Conservation (phyloP, 2,113 vertebrate species). For the Centropus bengalensis region DNA sequence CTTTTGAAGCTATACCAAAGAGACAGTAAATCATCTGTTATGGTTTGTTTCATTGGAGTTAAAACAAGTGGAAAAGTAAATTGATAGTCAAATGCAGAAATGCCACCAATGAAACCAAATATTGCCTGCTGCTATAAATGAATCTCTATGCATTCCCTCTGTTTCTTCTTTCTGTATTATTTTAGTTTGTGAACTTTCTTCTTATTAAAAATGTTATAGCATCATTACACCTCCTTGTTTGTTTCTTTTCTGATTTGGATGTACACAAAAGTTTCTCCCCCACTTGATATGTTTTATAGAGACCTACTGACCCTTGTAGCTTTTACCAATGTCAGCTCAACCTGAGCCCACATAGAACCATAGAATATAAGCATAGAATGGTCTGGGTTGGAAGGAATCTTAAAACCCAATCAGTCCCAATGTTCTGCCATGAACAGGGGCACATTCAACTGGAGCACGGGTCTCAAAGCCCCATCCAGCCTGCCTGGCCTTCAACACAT, state of each 20-base stretch:
- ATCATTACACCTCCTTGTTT: not conserved
- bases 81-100: not conserved
- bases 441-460: too few relatives aligned
- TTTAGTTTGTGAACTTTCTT: not conserved
- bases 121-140: not conserved
- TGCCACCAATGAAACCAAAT: fast-evolving
- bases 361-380: too few relatives aligned
- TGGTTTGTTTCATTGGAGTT: not conserved
- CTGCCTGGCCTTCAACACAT: too few relatives aligned
- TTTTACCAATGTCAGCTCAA: not conserved
- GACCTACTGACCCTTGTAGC: not conserved
- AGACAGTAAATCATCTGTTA: not conserved
- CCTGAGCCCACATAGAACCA: not conserved
- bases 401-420: too few relatives aligned
- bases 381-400: too few relatives aligned
- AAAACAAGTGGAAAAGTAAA: not conserved
- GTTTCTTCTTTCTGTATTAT: not conserved
- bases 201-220: conserved; percentile 7
- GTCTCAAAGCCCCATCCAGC: too few relatives aligned
- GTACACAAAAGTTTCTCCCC: not conserved
- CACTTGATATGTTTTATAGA: fast-evolving
- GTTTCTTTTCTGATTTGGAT: not conserved
- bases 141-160: not conserved
- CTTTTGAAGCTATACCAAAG: not conserved
- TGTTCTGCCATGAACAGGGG: too few relatives aligned